phyloP scores from a whole-genome alignment of 2,113 vertebrate species.

The Phocoena sinus region DNA sequence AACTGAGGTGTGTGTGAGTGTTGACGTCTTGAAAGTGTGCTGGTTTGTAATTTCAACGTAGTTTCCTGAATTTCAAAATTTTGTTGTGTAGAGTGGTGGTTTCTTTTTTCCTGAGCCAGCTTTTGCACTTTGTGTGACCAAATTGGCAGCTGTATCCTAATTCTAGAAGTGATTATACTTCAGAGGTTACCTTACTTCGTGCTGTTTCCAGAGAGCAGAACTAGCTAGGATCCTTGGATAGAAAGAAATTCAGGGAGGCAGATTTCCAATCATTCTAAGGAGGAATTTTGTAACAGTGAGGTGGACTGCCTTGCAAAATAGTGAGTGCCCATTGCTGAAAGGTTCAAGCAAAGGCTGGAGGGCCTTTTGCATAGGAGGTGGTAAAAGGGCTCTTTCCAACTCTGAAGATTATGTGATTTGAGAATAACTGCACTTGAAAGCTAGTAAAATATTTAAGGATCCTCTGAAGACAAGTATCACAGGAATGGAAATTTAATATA shows the following conservation, averaged over 20 bases:
- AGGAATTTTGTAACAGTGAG: conserved; percentile 13
- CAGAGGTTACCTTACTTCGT: conserved; percentile 10
- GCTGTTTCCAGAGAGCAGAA: not conserved
- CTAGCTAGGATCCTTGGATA: conserved; percentile 12
- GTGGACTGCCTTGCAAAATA: conserved; percentile 28
- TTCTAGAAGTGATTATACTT: conserved; percentile 11
- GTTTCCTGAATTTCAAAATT: conserved; percentile 47
- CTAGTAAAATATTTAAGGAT: conserved; percentile 24
- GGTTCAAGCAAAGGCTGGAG: conserved; percentile 18
- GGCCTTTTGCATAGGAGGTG: not conserved
- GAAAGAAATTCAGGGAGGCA: conserved; percentile 10
- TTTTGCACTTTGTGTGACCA: conserved; percentile 29
- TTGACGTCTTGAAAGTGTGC: conserved; percentile 24
- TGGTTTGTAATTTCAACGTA: conserved; percentile 40
- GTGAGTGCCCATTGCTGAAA: not conserved
- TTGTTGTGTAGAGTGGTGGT: not conserved
- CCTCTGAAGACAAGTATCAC: not conserved
- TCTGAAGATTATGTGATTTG: conserved; percentile 40
- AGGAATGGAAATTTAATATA: conserved; percentile 37
- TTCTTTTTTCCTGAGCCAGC: not conserved
- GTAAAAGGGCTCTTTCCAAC: not conserved
- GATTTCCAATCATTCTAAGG: conserved; percentile 11
- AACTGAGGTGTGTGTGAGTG: not conserved
- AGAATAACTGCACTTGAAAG: conserved; percentile 36
- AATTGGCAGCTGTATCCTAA: not conserved